Evolutionary conservation across 1,140 invertebrate species (phyloP).

Genomic region (Nasonia longicornis): DNA sequence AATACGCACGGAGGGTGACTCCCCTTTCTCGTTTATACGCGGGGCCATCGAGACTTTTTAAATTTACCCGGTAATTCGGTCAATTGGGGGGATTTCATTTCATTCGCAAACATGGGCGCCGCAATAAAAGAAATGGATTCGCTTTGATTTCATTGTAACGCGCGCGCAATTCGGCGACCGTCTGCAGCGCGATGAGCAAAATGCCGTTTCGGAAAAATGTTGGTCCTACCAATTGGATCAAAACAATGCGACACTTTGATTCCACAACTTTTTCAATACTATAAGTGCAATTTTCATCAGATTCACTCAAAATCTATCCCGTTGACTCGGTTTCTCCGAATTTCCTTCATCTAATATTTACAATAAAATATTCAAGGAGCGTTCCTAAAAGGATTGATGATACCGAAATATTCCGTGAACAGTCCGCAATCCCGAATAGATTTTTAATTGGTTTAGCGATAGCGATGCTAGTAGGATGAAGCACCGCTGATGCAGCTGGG

Average conservation of each 20-base stretch:
- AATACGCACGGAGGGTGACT: not conserved
- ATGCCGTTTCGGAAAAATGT: not conserved
- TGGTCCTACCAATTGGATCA: not conserved
- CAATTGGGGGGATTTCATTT: not conserved
- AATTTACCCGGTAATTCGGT: not conserved
- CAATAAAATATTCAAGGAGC: too few relatives aligned
- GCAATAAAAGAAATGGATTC: not conserved
- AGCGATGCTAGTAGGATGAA: not conserved
- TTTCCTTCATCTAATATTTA: too few relatives aligned
- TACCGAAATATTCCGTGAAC: not conserved
- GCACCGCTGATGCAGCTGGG: not conserved
- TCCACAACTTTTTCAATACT: too few relatives aligned
- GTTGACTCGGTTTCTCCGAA: too few relatives aligned
- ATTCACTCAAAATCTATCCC: too few relatives aligned
- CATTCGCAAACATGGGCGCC: not conserved
- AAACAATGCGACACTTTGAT: not conserved
- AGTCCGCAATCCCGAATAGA: not conserved
- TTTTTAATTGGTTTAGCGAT: not conserved
- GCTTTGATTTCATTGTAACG: not conserved
- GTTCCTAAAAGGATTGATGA: too few relatives aligned
- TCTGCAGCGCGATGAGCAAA: not conserved
- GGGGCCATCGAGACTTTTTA: not conserved
- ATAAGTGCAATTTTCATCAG: too few relatives aligned
- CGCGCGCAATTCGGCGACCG: not conserved
- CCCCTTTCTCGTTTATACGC: not conserved